A percentile compares a stretch with the other conserved stretches of the same genome.
Conservation (phyloP, 2,113 vertebrate genomes). For the Larimichthys crocea region DNA sequence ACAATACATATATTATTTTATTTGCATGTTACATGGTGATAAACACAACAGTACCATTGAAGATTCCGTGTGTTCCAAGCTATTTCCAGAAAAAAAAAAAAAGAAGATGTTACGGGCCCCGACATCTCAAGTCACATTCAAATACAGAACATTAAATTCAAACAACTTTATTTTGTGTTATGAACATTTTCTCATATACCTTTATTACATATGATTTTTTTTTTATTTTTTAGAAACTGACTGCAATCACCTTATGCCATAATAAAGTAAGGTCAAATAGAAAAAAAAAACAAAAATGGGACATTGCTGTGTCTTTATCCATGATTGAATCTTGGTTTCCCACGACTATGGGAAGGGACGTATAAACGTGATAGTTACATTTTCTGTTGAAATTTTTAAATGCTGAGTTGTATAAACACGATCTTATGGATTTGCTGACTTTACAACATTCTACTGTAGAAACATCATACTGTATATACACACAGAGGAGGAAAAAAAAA, state of each 20-base stretch:
- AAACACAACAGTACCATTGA: conserved; percentile 72
- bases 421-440: conserved; percentile 60
- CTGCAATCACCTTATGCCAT: conserved; percentile 75
- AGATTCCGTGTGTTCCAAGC: conserved; percentile 65
- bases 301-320: conserved; percentile 68
- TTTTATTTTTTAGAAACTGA: conserved; percentile 70
- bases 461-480: conserved; percentile 73
- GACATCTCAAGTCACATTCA: conserved; percentile 78
- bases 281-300: conserved; percentile 27
- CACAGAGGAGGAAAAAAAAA: conserved; percentile 30
- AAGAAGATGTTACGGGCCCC: conserved; percentile 55
- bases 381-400: conserved; percentile 45
- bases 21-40: conserved; percentile 83
- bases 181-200: conserved; percentile 77
- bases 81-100: conserved; percentile 24
- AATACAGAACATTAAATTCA: conserved; percentile 82
- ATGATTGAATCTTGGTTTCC: conserved; percentile 56
- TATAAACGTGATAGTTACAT: conserved; percentile 70
- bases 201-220: conserved; percentile 74
- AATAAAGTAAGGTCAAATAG: conserved; percentile 71
- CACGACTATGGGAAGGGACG: conserved; percentile 47
- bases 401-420: conserved; percentile 60
- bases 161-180: conserved; percentile 82
- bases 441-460: conserved; percentile 74
- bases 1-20: conserved; percentile 83